Evolutionary conservation across 2,888 invertebrate species (phyloP).

Genomic region (Melieria picta): DNA sequence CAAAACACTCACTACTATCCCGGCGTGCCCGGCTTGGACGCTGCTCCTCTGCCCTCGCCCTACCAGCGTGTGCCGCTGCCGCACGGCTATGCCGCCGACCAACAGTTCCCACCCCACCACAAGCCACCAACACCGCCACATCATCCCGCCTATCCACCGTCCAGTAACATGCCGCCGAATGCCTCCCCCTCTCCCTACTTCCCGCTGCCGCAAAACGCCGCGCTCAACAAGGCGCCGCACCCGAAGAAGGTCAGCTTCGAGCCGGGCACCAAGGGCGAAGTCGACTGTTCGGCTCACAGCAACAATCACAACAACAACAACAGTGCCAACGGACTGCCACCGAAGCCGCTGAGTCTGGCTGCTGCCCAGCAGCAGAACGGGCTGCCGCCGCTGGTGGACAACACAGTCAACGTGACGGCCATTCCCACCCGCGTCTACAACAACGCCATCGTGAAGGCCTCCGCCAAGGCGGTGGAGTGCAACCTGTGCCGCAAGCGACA

Average conservation of each 20-base stretch:
- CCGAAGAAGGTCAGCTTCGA: constrained; percentile 81
- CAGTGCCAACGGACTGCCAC: constrained; percentile 41
- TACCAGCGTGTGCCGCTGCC: constrained; percentile 74
- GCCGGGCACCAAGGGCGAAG: constrained; percentile 76
- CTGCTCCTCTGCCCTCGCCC: constrained; percentile 62
- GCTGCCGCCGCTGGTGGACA: constrained; percentile 45
- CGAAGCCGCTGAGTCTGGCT: constrained; percentile 45
- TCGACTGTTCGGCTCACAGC: constrained; percentile 30
- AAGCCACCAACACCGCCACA: constrained; percentile 39
- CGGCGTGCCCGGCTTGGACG: constrained; percentile 44
- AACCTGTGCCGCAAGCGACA: constrained; percentile 88
- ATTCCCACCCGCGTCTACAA: constrained; percentile 67
- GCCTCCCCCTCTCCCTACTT: constrained; percentile 49
- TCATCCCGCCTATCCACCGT: constrained; percentile 36
- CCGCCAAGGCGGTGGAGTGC: constrained; percentile 76
- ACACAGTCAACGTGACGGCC: constrained; percentile 57
- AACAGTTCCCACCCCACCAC: constrained; percentile 59
- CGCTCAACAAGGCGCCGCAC: constrained; percentile 66
- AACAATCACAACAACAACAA: constrained; percentile 29
- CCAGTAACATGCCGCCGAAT: constrained; percentile 43
- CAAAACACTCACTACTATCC: constrained; percentile 42
- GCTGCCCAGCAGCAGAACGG: constrained; percentile 52
- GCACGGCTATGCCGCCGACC: constrained; percentile 71
- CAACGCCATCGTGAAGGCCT: constrained; percentile 66
- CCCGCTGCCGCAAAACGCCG: constrained; percentile 43